These are phyloP conservation scores for Odocoileus hemionus DNA, from an alignment of 2,113 vertebrate genomes.

Conservation along the genomic window DNA sequence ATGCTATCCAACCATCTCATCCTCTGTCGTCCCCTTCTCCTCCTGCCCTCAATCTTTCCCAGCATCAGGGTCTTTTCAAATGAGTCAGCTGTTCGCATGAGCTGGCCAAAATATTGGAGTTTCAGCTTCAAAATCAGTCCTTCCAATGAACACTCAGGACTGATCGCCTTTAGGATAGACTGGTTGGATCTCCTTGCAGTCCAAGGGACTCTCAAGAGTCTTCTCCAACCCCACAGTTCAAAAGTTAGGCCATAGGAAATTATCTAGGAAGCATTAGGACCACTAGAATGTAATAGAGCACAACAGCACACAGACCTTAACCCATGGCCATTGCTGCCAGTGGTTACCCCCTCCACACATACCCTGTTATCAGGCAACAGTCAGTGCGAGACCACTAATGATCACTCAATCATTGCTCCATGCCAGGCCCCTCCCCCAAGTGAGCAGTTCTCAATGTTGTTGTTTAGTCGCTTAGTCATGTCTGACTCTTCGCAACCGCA, in stretches of 20 bases:
- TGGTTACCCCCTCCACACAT: not conserved
- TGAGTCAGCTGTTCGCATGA: not conserved
- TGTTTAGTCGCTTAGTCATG: not conserved
- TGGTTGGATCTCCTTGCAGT: not conserved
- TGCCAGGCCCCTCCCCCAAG: not conserved
- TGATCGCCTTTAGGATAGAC: not conserved
- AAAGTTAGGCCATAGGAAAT: not conserved
- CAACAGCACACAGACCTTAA: not conserved
- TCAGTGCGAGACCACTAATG: not conserved
- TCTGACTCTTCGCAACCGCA: not conserved
- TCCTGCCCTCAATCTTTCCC: not conserved
- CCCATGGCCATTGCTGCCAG: not conserved
- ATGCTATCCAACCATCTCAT: not conserved
- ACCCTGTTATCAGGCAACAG: not conserved
- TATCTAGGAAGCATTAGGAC: not conserved
- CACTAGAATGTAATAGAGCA: not conserved
- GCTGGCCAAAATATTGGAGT: not conserved
- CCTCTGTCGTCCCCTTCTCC: not conserved
- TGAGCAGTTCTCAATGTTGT: not conserved
- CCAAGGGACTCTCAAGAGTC: not conserved
- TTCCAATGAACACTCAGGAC: not conserved
- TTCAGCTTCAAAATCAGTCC: not conserved
- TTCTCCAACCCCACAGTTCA: not conserved
- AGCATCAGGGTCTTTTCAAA: not conserved
- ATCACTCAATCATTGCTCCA: not conserved